These are phyloP conservation scores for Steinernema hermaphroditum DNA, from an alignment of 2,888 invertebrate genomes.

Conservation along the genomic window DNA sequence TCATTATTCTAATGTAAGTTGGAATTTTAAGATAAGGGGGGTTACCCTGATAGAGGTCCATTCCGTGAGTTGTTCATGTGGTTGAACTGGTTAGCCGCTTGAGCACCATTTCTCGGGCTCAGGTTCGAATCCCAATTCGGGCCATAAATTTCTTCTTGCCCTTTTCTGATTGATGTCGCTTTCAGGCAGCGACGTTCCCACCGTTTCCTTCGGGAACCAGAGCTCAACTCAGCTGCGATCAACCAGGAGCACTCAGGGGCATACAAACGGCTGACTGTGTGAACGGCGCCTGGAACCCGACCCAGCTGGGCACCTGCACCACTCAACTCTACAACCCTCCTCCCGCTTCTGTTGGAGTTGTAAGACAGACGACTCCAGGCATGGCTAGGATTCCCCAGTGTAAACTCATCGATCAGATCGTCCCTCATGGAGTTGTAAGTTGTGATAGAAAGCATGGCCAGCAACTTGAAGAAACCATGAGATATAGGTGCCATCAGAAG, in stretches of 20 bases:
- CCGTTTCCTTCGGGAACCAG: constrained; percentile 49
- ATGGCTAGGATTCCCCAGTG: neutral
- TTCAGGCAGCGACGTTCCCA: constrained; percentile 42
- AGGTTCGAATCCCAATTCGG: too few species aligned
- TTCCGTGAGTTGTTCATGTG: too few species aligned
- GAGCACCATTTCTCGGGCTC: too few species aligned
- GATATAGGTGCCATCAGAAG: too few species aligned
- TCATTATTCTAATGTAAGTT: constrained; percentile 17
- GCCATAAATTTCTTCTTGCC: too few species aligned
- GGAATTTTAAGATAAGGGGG: neutral
- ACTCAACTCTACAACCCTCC: constrained; percentile 14
- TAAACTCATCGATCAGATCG: neutral
- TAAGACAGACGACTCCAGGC: neutral
- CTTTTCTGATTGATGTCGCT: too few species aligned
- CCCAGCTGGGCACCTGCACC: constrained; percentile 34
- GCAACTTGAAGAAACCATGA: too few species aligned
- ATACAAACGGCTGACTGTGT: neutral
- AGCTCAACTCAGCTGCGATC: constrained; percentile 45
- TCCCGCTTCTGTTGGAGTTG: neutral
- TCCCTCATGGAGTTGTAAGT: constrained; percentile 25
- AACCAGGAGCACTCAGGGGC: constrained; percentile 41
- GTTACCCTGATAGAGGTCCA: too few species aligned
- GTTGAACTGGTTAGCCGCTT: too few species aligned
- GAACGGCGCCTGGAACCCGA: constrained; percentile 38
- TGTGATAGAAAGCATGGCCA: neutral